These are phyloP conservation scores for Ptychochromis oligacanthus DNA, from an alignment of 2,113 vertebrate species.

Conservation along the genomic window DNA sequence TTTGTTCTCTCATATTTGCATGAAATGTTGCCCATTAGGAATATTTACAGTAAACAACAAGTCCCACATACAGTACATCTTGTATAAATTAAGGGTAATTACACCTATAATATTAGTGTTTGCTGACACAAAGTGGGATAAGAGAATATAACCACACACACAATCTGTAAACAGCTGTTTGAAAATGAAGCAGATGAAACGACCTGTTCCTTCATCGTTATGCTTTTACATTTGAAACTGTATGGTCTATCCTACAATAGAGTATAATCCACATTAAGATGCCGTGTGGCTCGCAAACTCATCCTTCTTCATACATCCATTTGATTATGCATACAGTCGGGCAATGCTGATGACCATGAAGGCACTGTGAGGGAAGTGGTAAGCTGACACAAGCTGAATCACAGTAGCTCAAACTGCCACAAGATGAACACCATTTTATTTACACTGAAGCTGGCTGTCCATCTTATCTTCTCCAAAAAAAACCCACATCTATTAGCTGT, in stretches of 20 bases:
- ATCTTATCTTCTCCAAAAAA: background rate
- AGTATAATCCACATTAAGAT: conserved; percentile 20
- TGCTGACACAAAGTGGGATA: conserved; percentile 34
- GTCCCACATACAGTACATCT: conserved; percentile 47
- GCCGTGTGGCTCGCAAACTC: conserved; percentile 18
- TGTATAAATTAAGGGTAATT: conserved; percentile 55
- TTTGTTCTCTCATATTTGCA: conserved; percentile 46
- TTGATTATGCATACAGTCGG: conserved; percentile 34
- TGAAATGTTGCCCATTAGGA: conserved; percentile 52
- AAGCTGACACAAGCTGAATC: conserved; percentile 58
- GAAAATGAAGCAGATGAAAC: conserved; percentile 35
- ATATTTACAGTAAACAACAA: conserved; percentile 70
- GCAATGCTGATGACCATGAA: conserved; percentile 71
- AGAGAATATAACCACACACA: conserved; percentile 34
- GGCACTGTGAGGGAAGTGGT: conserved; percentile 75
- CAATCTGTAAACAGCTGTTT: conserved; percentile 57
- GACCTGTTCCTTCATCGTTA: conserved; percentile 15
- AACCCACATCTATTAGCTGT: background rate
- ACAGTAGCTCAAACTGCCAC: conserved; percentile 57
- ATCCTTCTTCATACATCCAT: conserved; percentile 30
- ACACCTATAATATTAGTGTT: conserved; percentile 49
- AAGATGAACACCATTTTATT: conserved; percentile 56
- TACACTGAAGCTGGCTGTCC: conserved; percentile 49
- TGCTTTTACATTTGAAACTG: conserved; percentile 29
- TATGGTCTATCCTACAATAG: conserved; percentile 1